Conservation (phyloP, 2,797 vertebrate genomes). For the Channa striata region DNA sequence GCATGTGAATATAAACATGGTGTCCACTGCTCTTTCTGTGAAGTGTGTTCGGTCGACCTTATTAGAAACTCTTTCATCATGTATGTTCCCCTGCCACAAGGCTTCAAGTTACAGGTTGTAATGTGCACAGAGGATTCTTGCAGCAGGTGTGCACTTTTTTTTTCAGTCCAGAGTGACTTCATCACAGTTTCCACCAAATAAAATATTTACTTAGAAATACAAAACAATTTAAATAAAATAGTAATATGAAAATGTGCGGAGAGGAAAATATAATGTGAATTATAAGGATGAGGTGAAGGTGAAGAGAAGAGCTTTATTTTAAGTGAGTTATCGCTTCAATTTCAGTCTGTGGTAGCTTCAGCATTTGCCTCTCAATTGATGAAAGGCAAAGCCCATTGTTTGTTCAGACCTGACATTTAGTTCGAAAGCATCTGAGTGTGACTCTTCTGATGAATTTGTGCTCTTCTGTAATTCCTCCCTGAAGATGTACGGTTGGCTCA, state of each 20-base stretch:
- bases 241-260: constrained; percentile 10
- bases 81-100: constrained; percentile 46
- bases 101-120: constrained; percentile 45
- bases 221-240: constrained; percentile 32
- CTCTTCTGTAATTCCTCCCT: constrained; percentile 71
- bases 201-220: constrained; percentile 32
- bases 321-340: constrained; percentile 72
- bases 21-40: constrained; percentile 44
- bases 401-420: constrained; percentile 81
- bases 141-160: constrained; percentile 48
- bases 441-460: constrained; percentile 76
- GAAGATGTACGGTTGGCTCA: constrained; percentile 66
- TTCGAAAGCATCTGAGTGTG: constrained; percentile 74
- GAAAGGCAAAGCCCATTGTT: constrained; percentile 72
- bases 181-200: constrained; percentile 34
- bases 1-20: constrained; percentile 27
- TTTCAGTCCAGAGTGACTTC: constrained; percentile 31
- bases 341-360: constrained; percentile 73
- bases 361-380: constrained; percentile 79
- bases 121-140: constrained; percentile 33
- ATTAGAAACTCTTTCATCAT: constrained; percentile 64
- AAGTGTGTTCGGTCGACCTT: constrained; percentile 51
- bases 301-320: constrained; percentile 64
- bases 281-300: constrained; percentile 52
- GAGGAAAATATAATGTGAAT: constrained; percentile 38